A percentile compares a stretch with the other conserved stretches of the same genome.
phyloP scores from a whole-genome alignment of 1,140 invertebrate genomes.

The Scaptomyza hsui region DNA sequence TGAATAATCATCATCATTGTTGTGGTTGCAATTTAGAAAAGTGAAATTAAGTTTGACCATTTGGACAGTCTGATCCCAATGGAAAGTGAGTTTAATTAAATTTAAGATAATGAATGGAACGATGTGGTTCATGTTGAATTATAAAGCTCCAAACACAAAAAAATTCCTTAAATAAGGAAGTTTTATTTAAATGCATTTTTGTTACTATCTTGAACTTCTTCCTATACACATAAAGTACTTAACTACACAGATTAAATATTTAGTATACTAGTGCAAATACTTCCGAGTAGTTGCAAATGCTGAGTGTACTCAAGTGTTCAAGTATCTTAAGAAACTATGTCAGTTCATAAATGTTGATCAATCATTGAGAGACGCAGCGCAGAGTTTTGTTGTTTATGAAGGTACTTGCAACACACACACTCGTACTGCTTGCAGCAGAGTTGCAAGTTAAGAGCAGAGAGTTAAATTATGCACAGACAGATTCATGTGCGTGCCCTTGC shows the following conservation, averaged over 20 bases:
- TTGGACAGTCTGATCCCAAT: background rate
- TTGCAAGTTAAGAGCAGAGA: constrained; percentile 3
- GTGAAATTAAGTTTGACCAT: background rate
- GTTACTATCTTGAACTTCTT: too few species aligned
- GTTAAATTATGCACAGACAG: constrained; percentile 61
- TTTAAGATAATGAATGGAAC: too few species aligned
- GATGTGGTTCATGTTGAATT: too few species aligned
- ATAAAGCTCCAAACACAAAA: too few species aligned
- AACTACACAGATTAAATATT: too few species aligned
- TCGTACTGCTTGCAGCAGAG: background rate
- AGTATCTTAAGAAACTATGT: constrained; percentile 16
- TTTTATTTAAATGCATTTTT: too few species aligned
- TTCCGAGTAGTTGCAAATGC: too few species aligned
- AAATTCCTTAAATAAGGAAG: too few species aligned
- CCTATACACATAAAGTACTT: too few species aligned
- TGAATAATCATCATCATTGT: constrained; percentile 18
- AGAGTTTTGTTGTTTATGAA: constrained; percentile 1
- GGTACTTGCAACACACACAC: constrained; percentile 4
- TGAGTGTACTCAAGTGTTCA: background rate
- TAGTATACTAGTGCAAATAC: too few species aligned
- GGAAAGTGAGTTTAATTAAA: too few species aligned
- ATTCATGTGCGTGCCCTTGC: constrained; percentile 10
- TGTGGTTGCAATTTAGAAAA: constrained; percentile 27
- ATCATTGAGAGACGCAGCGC: constrained; percentile 9
- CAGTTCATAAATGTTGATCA: constrained; percentile 18